Evolutionary conservation across 2,888 invertebrate species (phyloP).

Genomic region (Leucophenga montana): DNA sequence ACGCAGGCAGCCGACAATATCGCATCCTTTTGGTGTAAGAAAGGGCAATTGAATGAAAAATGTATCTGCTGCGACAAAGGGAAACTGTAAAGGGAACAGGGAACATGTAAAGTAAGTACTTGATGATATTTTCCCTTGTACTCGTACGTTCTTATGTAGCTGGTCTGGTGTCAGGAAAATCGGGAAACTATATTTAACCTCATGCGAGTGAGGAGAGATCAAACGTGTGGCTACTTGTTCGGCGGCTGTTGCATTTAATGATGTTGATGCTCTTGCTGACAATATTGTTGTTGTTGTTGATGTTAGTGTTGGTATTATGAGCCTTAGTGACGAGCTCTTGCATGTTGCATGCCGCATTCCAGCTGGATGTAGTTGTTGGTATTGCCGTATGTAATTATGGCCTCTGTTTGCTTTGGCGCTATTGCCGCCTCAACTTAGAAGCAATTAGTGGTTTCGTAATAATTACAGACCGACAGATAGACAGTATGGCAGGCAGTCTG

Average conservation of each 20-base stretch:
- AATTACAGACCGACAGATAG: conserved; percentile 43
- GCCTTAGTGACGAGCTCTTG: too few species aligned
- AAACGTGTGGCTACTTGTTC: conserved; percentile 8
- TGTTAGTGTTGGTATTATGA: neutral
- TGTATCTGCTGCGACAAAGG: neutral
- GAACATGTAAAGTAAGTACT: conserved; percentile 13
- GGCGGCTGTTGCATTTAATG: conserved; percentile 19
- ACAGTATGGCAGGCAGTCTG: neutral
- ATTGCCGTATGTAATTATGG: conserved; percentile 31
- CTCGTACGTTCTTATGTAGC: neutral
- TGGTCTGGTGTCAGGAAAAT: neutral
- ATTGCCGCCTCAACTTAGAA: conserved; percentile 8
- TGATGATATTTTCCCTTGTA: conserved; percentile 3
- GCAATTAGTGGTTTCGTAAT: conserved; percentile 56
- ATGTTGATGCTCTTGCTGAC: conserved; percentile 9
- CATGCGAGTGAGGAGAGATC: conserved; percentile 19
- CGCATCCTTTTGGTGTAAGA: conserved; percentile 10
- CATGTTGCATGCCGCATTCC: neutral
- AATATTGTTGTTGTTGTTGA: neutral
- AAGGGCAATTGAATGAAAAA: neutral
- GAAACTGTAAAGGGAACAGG: conserved; percentile 7
- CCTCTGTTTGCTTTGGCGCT: conserved; percentile 26
- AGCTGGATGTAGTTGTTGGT: neutral
- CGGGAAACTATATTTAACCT: conserved; percentile 32
- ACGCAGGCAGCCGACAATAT: neutral